These are phyloP conservation scores for Panonychus citri DNA, from an alignment of 1,140 invertebrate species.

Conservation along the genomic window DNA sequence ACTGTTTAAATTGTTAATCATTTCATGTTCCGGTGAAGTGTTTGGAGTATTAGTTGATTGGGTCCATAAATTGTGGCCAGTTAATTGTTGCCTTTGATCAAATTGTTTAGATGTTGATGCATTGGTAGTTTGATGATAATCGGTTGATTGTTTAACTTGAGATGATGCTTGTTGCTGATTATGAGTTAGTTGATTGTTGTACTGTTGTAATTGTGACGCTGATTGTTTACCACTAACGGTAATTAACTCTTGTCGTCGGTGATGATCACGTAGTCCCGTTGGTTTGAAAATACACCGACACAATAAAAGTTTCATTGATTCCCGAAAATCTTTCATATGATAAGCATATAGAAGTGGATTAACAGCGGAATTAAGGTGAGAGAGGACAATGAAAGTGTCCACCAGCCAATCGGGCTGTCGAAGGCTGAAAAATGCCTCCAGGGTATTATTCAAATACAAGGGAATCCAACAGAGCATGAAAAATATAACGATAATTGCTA, in stretches of 20 bases:
- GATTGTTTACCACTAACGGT: slow-evolving; percentile 1
- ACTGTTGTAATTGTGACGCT: too few relatives aligned
- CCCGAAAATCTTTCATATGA: slow-evolving; percentile 58
- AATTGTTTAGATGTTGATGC: too few relatives aligned
- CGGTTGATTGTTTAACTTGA: too few relatives aligned
- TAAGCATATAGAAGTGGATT: slow-evolving; percentile 73
- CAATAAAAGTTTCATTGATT: slow-evolving; percentile 35
- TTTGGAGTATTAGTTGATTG: too few relatives aligned
- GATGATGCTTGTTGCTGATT: too few relatives aligned
- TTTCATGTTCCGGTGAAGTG: too few relatives aligned
- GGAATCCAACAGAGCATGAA: slow-evolving; percentile 83
- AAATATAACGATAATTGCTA: slow-evolving; percentile 67
- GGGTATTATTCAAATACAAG: slow-evolving; percentile 67
- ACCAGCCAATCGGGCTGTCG: slow-evolving; percentile 40
- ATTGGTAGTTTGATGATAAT: too few relatives aligned
- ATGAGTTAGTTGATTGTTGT: too few relatives aligned
- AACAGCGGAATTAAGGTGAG: slow-evolving; percentile 63
- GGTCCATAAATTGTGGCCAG: too few relatives aligned
- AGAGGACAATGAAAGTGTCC: slow-evolving; percentile 58
- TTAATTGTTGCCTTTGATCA: too few relatives aligned
- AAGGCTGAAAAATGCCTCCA: slow-evolving; percentile 42
- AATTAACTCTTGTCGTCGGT: slow-evolving; percentile 7
- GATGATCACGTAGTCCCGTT: slow-evolving; percentile 5
- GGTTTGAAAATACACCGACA: slow-evolving; percentile 11
- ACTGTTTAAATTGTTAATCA: too few relatives aligned